Percentiles rank a stretch among this genome's conserved stretches.
Conservation (phyloP, 2,797 vertebrate genomes). For the Jordanella pulchra region DNA sequence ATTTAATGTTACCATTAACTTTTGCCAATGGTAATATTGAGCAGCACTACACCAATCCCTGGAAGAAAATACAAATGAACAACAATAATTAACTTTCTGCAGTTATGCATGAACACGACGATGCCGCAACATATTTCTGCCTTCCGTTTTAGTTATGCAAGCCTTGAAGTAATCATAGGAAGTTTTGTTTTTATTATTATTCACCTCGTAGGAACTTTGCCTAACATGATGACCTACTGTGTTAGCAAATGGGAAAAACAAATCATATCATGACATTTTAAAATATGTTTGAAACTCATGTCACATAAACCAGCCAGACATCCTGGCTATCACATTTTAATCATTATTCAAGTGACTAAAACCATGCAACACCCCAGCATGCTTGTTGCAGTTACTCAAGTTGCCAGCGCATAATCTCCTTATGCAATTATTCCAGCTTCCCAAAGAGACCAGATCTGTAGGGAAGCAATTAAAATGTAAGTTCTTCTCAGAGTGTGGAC, state of each 20-base stretch:
- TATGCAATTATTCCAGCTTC: slow-evolving; percentile 78
- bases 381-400: slow-evolving; percentile 35
- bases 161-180: neutral
- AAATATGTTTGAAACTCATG: slow-evolving; percentile 37
- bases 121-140: no score
- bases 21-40: no score
- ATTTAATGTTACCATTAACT: no score
- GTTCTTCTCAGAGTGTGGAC: slow-evolving; percentile 55
- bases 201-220: slow-evolving; percentile 19
- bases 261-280: slow-evolving; percentile 36
- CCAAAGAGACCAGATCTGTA: slow-evolving; percentile 66
- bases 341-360: neutral
- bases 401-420: slow-evolving; percentile 57
- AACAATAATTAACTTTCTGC: no score
- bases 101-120: no score
- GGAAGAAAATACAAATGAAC: no score
- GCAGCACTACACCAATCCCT: no score
- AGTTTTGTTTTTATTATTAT: neutral
- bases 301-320: slow-evolving; percentile 27
- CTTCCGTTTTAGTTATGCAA: no score
- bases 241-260: slow-evolving; percentile 24
- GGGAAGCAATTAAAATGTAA: slow-evolving; percentile 78
- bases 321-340: slow-evolving; percentile 7
- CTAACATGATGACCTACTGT: slow-evolving; percentile 13
- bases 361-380: slow-evolving; percentile 15